Conservation (phyloP, 2,113 vertebrate species). For the Antennarius striatus region DNA sequence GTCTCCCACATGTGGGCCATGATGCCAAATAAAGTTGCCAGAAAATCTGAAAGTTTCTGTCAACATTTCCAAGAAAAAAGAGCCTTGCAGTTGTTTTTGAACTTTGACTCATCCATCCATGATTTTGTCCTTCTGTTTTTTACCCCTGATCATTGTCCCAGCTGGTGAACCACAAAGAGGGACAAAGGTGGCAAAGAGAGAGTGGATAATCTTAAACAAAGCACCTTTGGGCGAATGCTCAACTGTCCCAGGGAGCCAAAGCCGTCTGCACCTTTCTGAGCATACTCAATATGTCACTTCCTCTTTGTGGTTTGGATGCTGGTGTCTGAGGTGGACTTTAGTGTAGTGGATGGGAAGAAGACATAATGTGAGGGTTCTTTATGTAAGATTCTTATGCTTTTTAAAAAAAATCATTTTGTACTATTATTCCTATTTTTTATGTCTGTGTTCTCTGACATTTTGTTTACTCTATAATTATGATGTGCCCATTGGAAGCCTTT, state of each 20-base stretch:
- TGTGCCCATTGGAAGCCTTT: constrained; percentile 26
- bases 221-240: constrained; percentile 70
- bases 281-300: constrained; percentile 62
- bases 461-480: constrained; percentile 59
- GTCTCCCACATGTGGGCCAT: not conserved
- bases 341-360: constrained; percentile 10
- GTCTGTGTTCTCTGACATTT: constrained; percentile 47
- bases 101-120: constrained; percentile 33
- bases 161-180: constrained; percentile 33
- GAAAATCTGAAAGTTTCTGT: constrained; percentile 43
- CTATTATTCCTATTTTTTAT: constrained; percentile 61
- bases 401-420: constrained; percentile 68
- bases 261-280: constrained; percentile 73
- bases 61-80: constrained; percentile 38
- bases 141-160: constrained; percentile 11
- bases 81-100: not conserved
- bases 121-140: not conserved
- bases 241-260: constrained; percentile 33
- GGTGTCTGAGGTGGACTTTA: constrained; percentile 24
- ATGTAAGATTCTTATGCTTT: too few species aligned
- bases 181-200: constrained; percentile 36
- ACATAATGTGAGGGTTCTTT: constrained; percentile 39
- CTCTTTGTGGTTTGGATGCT: constrained; percentile 45
- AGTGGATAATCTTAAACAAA: constrained; percentile 43
- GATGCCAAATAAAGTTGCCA: constrained; percentile 58